phyloP scores from a whole-genome alignment of 1,140 invertebrate species.

The Microvelia longipes region DNA sequence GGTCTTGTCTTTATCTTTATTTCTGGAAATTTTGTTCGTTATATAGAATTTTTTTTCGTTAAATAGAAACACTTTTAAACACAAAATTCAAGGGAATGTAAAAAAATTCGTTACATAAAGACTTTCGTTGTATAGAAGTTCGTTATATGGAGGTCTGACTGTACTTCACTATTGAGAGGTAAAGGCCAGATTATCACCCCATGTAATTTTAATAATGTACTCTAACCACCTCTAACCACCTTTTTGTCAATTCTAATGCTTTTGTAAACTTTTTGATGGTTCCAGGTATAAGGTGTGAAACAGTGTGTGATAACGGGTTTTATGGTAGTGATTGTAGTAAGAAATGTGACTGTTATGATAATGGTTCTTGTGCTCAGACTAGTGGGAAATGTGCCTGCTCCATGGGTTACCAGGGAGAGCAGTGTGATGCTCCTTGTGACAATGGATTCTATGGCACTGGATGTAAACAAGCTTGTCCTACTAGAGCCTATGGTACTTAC shows the following conservation, averaged over 20 bases:
- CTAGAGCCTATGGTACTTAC: constrained; percentile 40
- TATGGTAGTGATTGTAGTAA: constrained; percentile 63
- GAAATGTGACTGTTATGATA: constrained; percentile 66
- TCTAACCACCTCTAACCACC: too few relatives aligned
- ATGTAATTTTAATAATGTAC: neutral
- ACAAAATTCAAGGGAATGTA: too few relatives aligned
- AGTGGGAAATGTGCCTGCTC: constrained; percentile 69
- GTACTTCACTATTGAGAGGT: too few relatives aligned
- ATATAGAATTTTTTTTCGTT: too few relatives aligned
- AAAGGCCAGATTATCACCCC: too few relatives aligned
- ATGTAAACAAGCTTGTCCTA: constrained; percentile 64
- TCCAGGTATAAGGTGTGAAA: constrained; percentile 66
- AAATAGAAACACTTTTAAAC: too few relatives aligned
- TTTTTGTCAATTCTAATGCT: neutral
- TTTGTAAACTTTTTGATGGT: neutral
- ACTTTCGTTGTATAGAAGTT: too few relatives aligned
- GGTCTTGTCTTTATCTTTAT: too few relatives aligned
- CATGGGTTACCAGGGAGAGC: constrained; percentile 62
- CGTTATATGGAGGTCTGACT: too few relatives aligned
- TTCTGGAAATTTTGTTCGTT: too few relatives aligned
- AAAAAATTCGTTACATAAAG: too few relatives aligned
- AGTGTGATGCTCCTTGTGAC: constrained; percentile 58
- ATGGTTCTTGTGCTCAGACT: constrained; percentile 68
- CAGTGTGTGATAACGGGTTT: constrained; percentile 55
- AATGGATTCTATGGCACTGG: constrained; percentile 61